Evolutionary conservation across 1,140 invertebrate species (phyloP), one percentile per base, ranked within the genome.

Genomic region (Agrypnia vestita): DNA sequence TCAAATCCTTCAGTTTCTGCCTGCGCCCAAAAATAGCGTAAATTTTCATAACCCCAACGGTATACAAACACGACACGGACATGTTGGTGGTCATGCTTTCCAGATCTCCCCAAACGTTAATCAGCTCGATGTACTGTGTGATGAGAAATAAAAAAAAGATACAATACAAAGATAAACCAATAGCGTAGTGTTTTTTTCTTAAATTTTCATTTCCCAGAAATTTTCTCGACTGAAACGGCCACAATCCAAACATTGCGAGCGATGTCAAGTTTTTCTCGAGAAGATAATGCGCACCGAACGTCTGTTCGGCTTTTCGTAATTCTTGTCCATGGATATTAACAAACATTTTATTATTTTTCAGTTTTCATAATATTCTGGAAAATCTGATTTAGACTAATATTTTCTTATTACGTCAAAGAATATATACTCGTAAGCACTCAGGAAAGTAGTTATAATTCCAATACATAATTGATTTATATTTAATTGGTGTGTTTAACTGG

Each of bases 11-110:
- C 0, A 83, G 15, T 46, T 79, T 80, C 3, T 80, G 11, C 71
- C 80, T 76, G 53, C 76, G 62, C 11, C 75, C 64, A 44, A 83
- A 80, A 59, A 83, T 44, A 4, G 79, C 72, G 61, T 83, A 84
- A 17, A 83, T 80, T 51, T 84, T 84, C 74, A 80, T 21, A 0
- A 83, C 59, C 15, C 78, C 80, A 4, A 84, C 72, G 12, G 78
- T 78, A 53, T 84, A 84, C 4, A 84, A 49, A 46, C 78, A 83
- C 43, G 84, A 80, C 0, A 84, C 84, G 3, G 80, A 78, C 73
- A 83, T 80, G 43, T 84, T 84, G 0, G 82, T 83, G 10, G 84
- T 84, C 82, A 84, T 81, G 59, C 78, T 80, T 72, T 83, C 79
- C 13, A 84, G 73, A 69, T 83, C 67, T 44, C 82, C 80, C 80